Evolutionary conservation across 23 tunicate species (phyloP), one percentile per base, ranked within the genome.

Genomic region (Trididemnum nubilum): DNA sequence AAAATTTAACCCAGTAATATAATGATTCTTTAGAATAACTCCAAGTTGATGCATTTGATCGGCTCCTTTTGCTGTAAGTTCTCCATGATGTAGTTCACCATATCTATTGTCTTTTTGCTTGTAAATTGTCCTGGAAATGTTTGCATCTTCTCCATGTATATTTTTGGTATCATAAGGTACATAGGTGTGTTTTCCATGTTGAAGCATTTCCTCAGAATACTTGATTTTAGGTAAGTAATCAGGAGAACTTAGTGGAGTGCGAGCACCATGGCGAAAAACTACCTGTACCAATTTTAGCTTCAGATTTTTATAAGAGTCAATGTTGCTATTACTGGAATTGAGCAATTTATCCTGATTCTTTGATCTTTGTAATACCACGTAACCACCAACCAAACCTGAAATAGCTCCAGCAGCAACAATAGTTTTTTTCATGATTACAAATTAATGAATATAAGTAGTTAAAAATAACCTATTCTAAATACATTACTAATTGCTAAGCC

Each of bases 201-300:
- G 35, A 34, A 91, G 23, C 35, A 85, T 19, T 0, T 73, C 65
- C 4, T 81, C 63, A 9, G 76, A 36, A 37, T 85, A 85, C 15
- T 35, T 15, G 1, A 91, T 50, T n/a, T 57, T 58, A 23, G 97
- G 97, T 37, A 91, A 51, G 33, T 75, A 85, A 0, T 85, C 74
- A 27, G 86, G 90, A 29, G 73, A 34, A 30, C 27, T 21, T 22
- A 91, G 37, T 2, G 97, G 90, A 2, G 97, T 91, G 34, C 97
- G 59, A 19, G 97, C 97, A 30, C 97, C 97, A 82, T 91, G 97
- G 0, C 97, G 90, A 77, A 91, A 91, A 39, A 91, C 82, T 34
- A 91, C 86, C 81, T 91, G 97, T 4, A 85, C 90, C 29, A 81
- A 76, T 65, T 75, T 65, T 29, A 91, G 82, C 28, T 72, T 67